Evolutionary conservation across 2,888 invertebrate genomes (phyloP).

Genomic region (Coremacera marginata): DNA sequence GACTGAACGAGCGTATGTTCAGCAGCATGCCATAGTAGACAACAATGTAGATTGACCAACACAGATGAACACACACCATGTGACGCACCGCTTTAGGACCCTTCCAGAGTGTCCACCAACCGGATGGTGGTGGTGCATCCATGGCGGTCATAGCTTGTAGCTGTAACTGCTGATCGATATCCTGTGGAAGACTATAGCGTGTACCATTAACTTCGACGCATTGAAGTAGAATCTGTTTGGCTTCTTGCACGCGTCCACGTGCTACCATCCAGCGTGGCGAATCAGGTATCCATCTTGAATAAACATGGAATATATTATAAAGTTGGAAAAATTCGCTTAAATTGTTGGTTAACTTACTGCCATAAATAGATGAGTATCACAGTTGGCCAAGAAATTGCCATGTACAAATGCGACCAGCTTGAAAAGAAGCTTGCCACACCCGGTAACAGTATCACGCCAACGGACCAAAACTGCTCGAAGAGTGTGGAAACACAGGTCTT

Average conservation of each 20-base stretch:
- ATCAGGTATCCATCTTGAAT: constrained; percentile 69
- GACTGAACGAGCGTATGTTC: constrained; percentile 70
- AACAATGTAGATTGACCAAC: constrained; percentile 69
- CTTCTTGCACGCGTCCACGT: constrained; percentile 67
- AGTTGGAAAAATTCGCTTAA: background rate
- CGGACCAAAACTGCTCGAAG: constrained; percentile 71
- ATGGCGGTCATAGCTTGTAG: constrained; percentile 67
- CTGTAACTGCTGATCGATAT: constrained; percentile 68
- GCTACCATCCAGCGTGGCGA: constrained; percentile 71
- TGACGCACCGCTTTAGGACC: constrained; percentile 65
- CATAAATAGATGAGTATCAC: constrained; percentile 68
- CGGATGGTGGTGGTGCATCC: constrained; percentile 65
- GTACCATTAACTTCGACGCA: constrained; percentile 68
- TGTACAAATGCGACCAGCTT: constrained; percentile 70
- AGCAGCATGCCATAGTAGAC: constrained; percentile 70
- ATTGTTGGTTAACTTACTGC: constrained; percentile 58
- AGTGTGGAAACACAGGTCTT: constrained; percentile 66
- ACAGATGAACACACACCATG: constrained; percentile 66
- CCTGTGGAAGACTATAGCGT: constrained; percentile 64
- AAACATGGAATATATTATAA: background rate
- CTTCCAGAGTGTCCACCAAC: constrained; percentile 69
- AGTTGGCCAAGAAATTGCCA: constrained; percentile 70
- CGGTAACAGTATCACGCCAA: constrained; percentile 70
- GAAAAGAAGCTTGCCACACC: constrained; percentile 68
- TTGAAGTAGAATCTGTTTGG: constrained; percentile 66